Evolutionary conservation across 2,888 invertebrate species (phyloP).

Genomic region (Branchipolynoe longqiensis): DNA sequence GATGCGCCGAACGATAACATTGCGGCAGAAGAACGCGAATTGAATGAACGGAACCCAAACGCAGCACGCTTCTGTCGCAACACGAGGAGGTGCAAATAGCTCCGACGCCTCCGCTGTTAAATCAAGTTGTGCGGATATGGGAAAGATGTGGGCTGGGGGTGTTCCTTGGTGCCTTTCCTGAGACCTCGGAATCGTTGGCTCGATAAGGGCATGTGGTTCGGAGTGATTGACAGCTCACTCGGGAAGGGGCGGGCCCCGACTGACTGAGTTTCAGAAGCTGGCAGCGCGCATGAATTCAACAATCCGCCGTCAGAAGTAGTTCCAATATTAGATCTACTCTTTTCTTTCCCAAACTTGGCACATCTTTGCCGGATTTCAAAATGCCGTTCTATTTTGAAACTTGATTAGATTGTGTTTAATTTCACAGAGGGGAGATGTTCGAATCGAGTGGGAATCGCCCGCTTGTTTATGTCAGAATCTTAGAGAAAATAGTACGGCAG

Average conservation of each 20-base stretch:
- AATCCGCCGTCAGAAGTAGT: background rate
- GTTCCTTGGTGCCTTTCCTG: too few species aligned
- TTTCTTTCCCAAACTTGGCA: background rate
- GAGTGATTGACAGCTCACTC: constrained; percentile 26
- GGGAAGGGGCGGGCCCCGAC: background rate
- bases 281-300: background rate
- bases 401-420: background rate
- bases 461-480: constrained; percentile 5
- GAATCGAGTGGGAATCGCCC: too few species aligned
- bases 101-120: too few species aligned
- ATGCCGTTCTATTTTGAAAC: background rate
- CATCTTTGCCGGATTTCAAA: background rate
- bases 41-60: too few species aligned
- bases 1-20: too few species aligned
- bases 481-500: constrained; percentile 34
- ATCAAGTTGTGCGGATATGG: too few species aligned
- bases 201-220: constrained; percentile 42
- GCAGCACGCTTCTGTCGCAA: too few species aligned
- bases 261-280: background rate
- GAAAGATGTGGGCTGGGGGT: too few species aligned
- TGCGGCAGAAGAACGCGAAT: too few species aligned
- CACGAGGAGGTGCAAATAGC: too few species aligned
- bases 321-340: background rate
- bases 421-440: background rate
- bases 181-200: background rate